Evolutionary conservation across 2,797 vertebrate genomes (phyloP).

Genomic region (Crenuchus spilurus): DNA sequence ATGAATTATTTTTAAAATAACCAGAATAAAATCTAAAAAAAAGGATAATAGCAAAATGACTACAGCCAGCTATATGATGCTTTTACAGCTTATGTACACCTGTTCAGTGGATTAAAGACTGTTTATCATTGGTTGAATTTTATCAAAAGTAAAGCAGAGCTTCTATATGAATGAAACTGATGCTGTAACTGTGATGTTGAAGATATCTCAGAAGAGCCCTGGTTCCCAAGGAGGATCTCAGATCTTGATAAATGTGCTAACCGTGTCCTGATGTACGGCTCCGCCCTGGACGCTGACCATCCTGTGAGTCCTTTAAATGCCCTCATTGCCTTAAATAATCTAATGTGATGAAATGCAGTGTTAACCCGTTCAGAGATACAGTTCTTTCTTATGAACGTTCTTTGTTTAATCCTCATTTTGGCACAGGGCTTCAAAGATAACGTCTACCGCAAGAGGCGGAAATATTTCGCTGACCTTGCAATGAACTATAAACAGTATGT

Average conservation of each 20-base stretch:
- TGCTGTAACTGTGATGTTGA: constrained; percentile 33
- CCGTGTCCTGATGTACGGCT: constrained; percentile 96
- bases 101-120: no score
- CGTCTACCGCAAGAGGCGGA: constrained; percentile 82
- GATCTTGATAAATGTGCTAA: constrained; percentile 95
- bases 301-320: constrained; percentile 85
- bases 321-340: no score
- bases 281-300: constrained; percentile 94
- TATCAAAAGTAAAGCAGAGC: background rate
- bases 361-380: no score
- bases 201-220: constrained; percentile 88
- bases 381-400: no score
- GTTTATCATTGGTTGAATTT: no score
- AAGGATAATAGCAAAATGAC: no score
- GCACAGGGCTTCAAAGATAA: constrained; percentile 94
- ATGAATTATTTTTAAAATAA: no score
- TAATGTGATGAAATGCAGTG: no score
- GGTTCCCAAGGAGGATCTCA: constrained; percentile 98
- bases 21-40: no score
- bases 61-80: no score
- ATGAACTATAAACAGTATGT: constrained; percentile 91
- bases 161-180: background rate
- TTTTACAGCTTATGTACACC: no score
- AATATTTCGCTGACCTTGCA: constrained; percentile 86
- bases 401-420: constrained; percentile 58